A percentile compares a stretch with the other conserved stretches of the same genome.
These are phyloP conservation scores for Aurelia aurita complex sp. Pacific DNA, from an alignment of 30 jellyfish, hydroid and myxozoan genomes.

Conservation along the genomic window DNA sequence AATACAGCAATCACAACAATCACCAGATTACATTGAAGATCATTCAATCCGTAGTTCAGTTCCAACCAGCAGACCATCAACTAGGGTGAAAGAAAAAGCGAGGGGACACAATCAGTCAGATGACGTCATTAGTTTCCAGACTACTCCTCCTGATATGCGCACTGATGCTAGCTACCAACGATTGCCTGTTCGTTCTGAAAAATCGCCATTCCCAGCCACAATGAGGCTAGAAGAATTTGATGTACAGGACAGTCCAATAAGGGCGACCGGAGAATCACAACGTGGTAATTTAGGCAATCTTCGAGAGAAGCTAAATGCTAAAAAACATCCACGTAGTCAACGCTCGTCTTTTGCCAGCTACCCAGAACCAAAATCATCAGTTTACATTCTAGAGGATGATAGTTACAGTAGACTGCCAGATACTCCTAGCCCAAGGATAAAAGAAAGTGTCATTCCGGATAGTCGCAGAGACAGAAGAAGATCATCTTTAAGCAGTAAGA, in stretches of 20 bases:
- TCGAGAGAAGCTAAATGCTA: not conserved
- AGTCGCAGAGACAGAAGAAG: not conserved
- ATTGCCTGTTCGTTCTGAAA: slow-evolving; percentile 24
- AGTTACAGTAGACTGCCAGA: slow-evolving; percentile 1
- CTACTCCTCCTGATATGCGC: slow-evolving; percentile 50
- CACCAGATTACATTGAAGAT: not conserved
- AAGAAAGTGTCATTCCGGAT: not conserved
- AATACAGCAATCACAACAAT: not conserved
- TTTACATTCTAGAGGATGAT: not conserved
- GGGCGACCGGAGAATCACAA: not conserved
- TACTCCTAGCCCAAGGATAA: not conserved
- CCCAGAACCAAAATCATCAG: slow-evolving; percentile 1
- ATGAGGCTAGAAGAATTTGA: not conserved
- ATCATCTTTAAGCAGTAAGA: not conserved
- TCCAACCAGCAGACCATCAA: not conserved
- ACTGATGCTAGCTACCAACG: slow-evolving; percentile 50
- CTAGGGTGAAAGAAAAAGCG: slow-evolving; percentile 13
- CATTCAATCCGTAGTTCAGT: not conserved
- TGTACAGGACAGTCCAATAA: slow-evolving; percentile 5
- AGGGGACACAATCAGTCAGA: slow-evolving; percentile 14
- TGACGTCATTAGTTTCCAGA: slow-evolving; percentile 61
- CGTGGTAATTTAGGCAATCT: not conserved
- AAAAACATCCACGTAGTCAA: slow-evolving; percentile 8
- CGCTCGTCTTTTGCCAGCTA: slow-evolving; percentile 14
- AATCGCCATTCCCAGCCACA: slow-evolving; percentile 7